phyloP scores from a whole-genome alignment of 2,797 vertebrate genomes.

The Spondyliosoma cantharus region DNA sequence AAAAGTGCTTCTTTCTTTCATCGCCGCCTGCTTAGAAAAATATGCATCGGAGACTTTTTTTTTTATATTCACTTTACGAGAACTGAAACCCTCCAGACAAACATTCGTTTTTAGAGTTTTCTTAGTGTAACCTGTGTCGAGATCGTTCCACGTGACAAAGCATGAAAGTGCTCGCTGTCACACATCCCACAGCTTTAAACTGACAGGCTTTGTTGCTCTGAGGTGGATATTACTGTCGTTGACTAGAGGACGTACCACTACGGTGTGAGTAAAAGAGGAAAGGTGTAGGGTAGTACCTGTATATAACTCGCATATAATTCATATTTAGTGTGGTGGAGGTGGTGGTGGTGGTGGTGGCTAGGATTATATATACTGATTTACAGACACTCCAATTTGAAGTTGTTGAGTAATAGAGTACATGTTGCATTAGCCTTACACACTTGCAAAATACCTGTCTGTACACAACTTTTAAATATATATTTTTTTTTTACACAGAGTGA shows the following conservation, averaged over 20 bases:
- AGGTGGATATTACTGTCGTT: conserved; percentile 23
- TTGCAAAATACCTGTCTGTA: conserved; percentile 80
- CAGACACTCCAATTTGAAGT: conserved; percentile 78
- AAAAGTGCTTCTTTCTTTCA: conserved; percentile 48
- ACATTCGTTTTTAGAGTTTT: conserved; percentile 20
- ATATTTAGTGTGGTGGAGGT: conserved; percentile 41
- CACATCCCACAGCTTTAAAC: conserved; percentile 19
- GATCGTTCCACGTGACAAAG: conserved; percentile 5
- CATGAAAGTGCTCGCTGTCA: conserved; percentile 4
- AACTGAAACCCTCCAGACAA: conserved; percentile 43
- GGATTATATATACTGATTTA: conserved; percentile 65
- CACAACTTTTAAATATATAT: conserved; percentile 72
- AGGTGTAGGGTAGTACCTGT: conserved; percentile 40
- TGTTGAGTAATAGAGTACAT: conserved; percentile 69
- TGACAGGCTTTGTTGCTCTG: background rate
- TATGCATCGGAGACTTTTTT: conserved; percentile 17
- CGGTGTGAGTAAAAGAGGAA: conserved; percentile 48
- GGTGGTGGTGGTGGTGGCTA: conserved; percentile 37
- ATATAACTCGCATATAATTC: conserved; percentile 59
- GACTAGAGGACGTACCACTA: conserved; percentile 41
- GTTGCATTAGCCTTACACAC: conserved; percentile 71
- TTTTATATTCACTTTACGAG: conserved; percentile 10
- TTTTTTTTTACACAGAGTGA: conserved; percentile 64
- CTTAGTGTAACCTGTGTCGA: background rate
- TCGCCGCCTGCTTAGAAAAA: conserved; percentile 35